A percentile compares a stretch with the other conserved stretches of the same genome.
Evolutionary conservation across 2,797 vertebrate species (phyloP).

Genomic region (Melanotaenia boesemani): DNA sequence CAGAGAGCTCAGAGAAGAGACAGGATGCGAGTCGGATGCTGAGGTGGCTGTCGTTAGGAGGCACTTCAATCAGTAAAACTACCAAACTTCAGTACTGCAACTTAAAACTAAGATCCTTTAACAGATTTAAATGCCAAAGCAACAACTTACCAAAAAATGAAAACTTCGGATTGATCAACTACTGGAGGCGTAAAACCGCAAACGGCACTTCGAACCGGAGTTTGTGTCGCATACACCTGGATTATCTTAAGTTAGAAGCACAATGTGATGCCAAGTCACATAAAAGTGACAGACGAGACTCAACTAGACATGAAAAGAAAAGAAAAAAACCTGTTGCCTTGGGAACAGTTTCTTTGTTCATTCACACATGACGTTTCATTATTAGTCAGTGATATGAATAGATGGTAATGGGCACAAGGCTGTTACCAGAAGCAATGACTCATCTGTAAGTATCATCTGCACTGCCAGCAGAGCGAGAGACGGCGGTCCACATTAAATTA

Average conservation of each 20-base stretch:
- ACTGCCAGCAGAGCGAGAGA: constrained; percentile 43
- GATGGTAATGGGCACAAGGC: constrained; percentile 26
- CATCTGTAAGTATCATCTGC: constrained; percentile 48
- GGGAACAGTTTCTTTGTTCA: constrained; percentile 9
- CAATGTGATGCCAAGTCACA: not conserved
- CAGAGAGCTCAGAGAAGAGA: no score
- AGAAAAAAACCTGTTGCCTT: constrained; percentile 3
- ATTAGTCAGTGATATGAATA: constrained; percentile 26
- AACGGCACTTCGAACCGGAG: no score
- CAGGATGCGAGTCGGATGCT: no score
- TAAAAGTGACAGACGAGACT: not conserved
- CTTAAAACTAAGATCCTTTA: no score
- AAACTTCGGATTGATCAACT: no score
- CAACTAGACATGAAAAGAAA: not conserved
- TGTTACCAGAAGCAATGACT: constrained; percentile 48
- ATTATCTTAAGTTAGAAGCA: not conserved
- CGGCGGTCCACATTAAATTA: constrained; percentile 56
- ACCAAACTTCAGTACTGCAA: no score
- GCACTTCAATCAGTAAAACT: no score
- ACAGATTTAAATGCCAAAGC: no score
- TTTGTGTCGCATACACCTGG: not conserved
- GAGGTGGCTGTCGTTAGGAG: no score
- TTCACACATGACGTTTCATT: constrained; percentile 38
- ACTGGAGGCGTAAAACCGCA: no score
- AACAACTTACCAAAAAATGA: no score